Conservation (phyloP, 1,140 invertebrate genomes). For the Drosophila sp. region DNA sequence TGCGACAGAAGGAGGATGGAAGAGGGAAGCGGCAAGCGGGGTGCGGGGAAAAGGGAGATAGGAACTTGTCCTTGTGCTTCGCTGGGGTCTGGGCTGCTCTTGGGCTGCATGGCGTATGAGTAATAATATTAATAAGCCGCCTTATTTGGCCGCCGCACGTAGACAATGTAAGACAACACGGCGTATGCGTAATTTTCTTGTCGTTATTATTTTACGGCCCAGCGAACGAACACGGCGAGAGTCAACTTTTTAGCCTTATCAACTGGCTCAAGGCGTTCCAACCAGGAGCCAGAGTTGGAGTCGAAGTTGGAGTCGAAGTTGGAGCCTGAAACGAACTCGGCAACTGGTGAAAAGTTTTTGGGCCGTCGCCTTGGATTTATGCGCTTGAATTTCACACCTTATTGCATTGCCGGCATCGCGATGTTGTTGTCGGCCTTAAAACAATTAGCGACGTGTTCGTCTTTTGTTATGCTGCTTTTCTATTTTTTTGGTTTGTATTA, state of each 20-base stretch:
- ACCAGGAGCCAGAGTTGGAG: neutral
- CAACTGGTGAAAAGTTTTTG: constrained; percentile 53
- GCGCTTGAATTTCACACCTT: constrained; percentile 80
- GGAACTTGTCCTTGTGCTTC: constrained; percentile 4
- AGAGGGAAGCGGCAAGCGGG: neutral
- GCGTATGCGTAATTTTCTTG: constrained; percentile 75
- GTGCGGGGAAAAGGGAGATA: constrained; percentile 1
- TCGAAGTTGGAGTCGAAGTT: neutral
- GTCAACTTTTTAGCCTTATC: constrained; percentile 50
- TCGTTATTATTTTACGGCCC: constrained; percentile 66
- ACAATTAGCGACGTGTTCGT: constrained; percentile 68
- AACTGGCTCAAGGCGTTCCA: constrained; percentile 49
- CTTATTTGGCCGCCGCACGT: constrained; percentile 55
- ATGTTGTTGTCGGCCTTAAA: constrained; percentile 57
- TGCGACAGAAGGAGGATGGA: neutral
- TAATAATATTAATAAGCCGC: constrained; percentile 69
- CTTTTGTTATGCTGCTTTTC: neutral
- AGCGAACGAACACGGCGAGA: constrained; percentile 29
- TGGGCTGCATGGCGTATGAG: constrained; percentile 58
- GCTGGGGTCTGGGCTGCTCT: neutral
- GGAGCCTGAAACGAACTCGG: constrained; percentile 3
- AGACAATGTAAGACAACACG: constrained; percentile 72
- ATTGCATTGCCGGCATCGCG: constrained; percentile 55
- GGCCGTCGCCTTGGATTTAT: constrained; percentile 48
- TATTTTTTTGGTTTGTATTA: constrained; percentile 1